phyloP scores from a whole-genome alignment of 2,113 vertebrate species.

The Syrrhaptes paradoxus region DNA sequence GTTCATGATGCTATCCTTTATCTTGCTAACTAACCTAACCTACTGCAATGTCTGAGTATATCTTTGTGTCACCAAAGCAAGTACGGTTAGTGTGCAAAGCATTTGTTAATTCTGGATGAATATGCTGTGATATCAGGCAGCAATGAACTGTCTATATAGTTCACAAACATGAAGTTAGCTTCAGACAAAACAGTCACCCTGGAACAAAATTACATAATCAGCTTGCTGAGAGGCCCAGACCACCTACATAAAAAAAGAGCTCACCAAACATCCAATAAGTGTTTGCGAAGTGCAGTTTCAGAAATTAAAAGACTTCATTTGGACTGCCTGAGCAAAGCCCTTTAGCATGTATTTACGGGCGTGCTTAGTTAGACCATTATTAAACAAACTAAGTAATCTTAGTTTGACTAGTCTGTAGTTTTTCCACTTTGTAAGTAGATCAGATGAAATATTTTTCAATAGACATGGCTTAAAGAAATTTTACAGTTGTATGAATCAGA shows the following conservation, averaged over 20 bases:
- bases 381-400: not conserved
- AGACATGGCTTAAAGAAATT: not conserved
- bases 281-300: not conserved
- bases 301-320: not conserved
- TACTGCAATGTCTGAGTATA: not conserved
- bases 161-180: not conserved
- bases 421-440: not conserved
- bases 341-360: not conserved
- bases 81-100: not conserved
- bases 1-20: not conserved
- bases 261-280: not conserved
- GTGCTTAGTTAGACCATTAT: not conserved
- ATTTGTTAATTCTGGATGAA: not conserved
- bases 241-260: not conserved
- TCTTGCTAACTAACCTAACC: not conserved
- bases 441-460: not conserved
- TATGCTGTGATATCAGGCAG: not conserved
- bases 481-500: not conserved
- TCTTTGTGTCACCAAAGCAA: not conserved
- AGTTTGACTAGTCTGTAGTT: not conserved
- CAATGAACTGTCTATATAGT: not conserved
- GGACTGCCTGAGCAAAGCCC: not conserved
- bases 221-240: not conserved
- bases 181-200: not conserved
- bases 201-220: not conserved